Evolutionary conservation across 2,888 invertebrate genomes (phyloP).

Genomic region (Cheilosia soror): DNA sequence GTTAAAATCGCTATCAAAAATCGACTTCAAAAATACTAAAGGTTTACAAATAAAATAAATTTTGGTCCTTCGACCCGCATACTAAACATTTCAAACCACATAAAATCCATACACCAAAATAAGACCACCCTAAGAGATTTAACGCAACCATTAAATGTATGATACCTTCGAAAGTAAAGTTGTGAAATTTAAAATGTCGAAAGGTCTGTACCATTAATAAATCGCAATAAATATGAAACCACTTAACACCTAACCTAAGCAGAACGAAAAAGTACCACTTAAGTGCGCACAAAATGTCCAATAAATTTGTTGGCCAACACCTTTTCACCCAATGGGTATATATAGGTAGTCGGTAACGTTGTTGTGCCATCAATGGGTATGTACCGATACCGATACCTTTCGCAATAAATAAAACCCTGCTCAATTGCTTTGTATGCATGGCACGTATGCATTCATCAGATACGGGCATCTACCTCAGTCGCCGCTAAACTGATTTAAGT

Average conservation of each 20-base stretch:
- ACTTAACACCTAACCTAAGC: constrained; percentile 39
- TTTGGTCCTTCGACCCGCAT: background rate
- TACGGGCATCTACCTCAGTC: constrained; percentile 52
- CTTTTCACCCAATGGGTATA: constrained; percentile 1
- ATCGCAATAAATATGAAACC: constrained; percentile 41
- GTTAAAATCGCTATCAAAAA: no score
- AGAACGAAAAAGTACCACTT: constrained; percentile 40
- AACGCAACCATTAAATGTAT: background rate
- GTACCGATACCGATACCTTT: constrained; percentile 25
- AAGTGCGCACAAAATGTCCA: constrained; percentile 38
- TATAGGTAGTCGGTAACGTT: background rate
- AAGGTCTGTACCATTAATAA: constrained; percentile 15
- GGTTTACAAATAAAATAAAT: background rate
- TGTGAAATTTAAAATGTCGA: constrained; percentile 2
- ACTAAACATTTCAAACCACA: background rate
- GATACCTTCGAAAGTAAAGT: background rate
- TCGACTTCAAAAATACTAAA: no score
- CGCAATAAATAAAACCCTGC: constrained; percentile 48
- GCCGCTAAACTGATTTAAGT: constrained; percentile 52
- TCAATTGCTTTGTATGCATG: constrained; percentile 40
- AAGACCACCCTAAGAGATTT: background rate
- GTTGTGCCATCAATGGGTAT: constrained; percentile 7
- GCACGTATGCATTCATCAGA: constrained; percentile 63
- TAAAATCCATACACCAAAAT: background rate
- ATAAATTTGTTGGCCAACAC: constrained; percentile 51